Evolutionary conservation across 1,140 invertebrate species (phyloP), one percentile per base, ranked within the genome.

Genomic region (Brachionus asplanchnoidis): DNA sequence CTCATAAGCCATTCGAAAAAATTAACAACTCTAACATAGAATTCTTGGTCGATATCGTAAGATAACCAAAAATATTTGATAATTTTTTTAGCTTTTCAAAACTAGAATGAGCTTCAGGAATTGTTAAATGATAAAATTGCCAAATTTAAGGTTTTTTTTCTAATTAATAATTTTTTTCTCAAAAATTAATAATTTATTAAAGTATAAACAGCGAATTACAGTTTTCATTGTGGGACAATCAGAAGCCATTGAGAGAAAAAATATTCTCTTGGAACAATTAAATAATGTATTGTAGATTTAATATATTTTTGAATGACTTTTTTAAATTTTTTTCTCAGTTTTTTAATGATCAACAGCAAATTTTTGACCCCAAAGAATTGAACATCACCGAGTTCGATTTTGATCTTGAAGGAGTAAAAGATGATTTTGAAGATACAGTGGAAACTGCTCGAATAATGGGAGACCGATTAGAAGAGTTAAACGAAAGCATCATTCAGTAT

Each of bases 81-180:
- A 11, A 70, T 11, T 36, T 70, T 36, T 32, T 36, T 70, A 28
- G 40, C 12, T 8, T 42, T 73, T 73, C 23, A 42, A 6, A 73
- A 60, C n/a, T 42, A 82, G 60, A 68, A 44, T 44, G 80, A 84
- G 44, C 28, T 84, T 9, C 44, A 84, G 36, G 42, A 68, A 20
- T 17, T 84, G 32, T 32, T 84, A n/a, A 84, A 84, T 73, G 80
- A 84, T 11, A 84, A 84, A 68, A 65, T 84, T 7, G 56, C 80
- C 2, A 84, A 84, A 53, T 68, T 66, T 53, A 84, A 84, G 42
- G 68, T 73, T 42, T 20, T 73, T n/a, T 20, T 28, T n/a, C n/a
- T 50, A n/a, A n/a, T 50, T 14, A 12, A 14, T 14, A 11, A 50
- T 9, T 8, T 77, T 50, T 11, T n/a, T 20, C 12, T 77, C 20